Evolutionary conservation across 1,140 invertebrate species (phyloP), one percentile per base, ranked within the genome.

Genomic region (Caenorhabditis inopinata): DNA sequence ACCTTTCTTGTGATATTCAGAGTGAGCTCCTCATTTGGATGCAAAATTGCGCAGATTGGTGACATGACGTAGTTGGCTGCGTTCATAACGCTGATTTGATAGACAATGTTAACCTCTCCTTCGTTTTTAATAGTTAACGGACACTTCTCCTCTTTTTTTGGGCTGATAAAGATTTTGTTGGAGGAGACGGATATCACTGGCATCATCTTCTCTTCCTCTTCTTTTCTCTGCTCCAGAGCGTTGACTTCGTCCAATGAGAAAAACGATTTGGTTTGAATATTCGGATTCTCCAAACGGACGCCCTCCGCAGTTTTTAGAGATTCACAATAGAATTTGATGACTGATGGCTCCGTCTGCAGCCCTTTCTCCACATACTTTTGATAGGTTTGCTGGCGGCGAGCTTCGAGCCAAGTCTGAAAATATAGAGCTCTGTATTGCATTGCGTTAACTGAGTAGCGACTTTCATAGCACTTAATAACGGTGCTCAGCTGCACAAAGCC

Each of bases 1-100:
- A 68, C 58, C 58, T 68, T 68, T 68, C 58, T 68, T 16, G 58
- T 68, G n/a, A 68, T 38, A 21, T 68, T 68, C 14, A 68, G n/a
- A n/a, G 58, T 68, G 5, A 68, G 7, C 1, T 68, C 58, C 32
- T 68, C 58, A 0, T 68, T 68, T 14, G 58, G 58, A 21, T 38
- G 58, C 32, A 68, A 42, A 38, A 68, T 68, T 38, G 58, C 58
- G 38, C 32, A 38, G 16, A 68, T 68, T 25, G 58, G 58, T 23
- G 58, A 68, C 58, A 68, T 68, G 12, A 68, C 58, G 21, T 68
- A 68, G 18, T 68, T 68, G n/a, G 58, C 58, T 21, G 58, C 58
- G 21, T 68, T n/a, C 58, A 68, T 68, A 21, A 68, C 38, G 21
- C 58, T 68, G 3, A 68, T 68, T 32, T 68, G 58, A 68, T 68